phyloP scores from a whole-genome alignment of 2,888 invertebrate genomes.

The Tenthredo amoena region DNA sequence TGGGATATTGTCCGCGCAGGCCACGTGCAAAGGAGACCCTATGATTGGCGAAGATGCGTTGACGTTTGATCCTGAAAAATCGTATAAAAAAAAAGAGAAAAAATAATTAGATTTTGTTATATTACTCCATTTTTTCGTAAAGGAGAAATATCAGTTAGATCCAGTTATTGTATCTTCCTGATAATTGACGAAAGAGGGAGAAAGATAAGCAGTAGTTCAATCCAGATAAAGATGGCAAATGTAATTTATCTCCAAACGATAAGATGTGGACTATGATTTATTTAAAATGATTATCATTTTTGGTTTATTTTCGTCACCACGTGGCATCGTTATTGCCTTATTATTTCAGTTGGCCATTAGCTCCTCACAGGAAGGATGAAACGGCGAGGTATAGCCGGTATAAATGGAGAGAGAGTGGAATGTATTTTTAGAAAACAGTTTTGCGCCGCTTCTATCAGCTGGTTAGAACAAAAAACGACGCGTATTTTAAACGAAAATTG shows the following conservation, averaged over 20 bases:
- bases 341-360: conserved; percentile 32
- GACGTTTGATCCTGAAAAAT: conserved; percentile 85
- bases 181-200: not conserved
- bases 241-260: not conserved
- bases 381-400: not conserved
- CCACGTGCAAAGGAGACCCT: conserved; percentile 90
- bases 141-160: not conserved
- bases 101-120: not conserved
- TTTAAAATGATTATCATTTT: not conserved
- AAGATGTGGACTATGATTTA: not conserved
- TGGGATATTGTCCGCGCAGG: conserved; percentile 88
- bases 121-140: not conserved
- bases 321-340: conserved; percentile 16
- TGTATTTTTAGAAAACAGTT: conserved; percentile 31
- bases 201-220: not conserved
- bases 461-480: not conserved
- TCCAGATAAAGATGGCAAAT: not conserved
- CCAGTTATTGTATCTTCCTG: not conserved
- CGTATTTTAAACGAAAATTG: not conserved
- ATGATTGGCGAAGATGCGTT: conserved; percentile 90
- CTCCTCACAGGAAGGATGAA: conserved; percentile 20
- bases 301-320: conserved; percentile 9
- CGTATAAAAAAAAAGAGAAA: conserved; percentile 30
- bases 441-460: conserved; percentile 14
- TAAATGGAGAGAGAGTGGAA: conserved; percentile 17